These are phyloP conservation scores for Nomada fucata DNA, from an alignment of 2,888 invertebrate species.

Conservation along the genomic window DNA sequence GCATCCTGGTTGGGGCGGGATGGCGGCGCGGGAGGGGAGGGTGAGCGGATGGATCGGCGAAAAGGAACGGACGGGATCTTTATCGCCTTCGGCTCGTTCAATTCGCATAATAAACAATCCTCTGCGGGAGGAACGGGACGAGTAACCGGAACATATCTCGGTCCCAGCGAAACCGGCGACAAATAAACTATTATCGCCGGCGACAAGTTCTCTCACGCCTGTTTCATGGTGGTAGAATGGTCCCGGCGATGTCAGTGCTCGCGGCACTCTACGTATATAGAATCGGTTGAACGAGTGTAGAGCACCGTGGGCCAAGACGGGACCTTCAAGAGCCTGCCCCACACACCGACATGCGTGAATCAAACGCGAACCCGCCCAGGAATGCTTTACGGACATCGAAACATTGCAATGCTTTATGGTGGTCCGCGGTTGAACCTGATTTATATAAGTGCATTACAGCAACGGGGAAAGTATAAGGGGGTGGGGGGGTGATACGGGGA, in stretches of 20 bases:
- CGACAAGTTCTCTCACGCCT: constrained; percentile 84
- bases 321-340: constrained; percentile 74
- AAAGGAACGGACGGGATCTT: constrained; percentile 77
- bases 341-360: constrained; percentile 82
- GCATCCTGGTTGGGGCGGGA: constrained; percentile 1
- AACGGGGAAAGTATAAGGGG: constrained; percentile 72
- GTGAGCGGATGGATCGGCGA: constrained; percentile 53
- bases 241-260: constrained; percentile 52
- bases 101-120: constrained; percentile 84
- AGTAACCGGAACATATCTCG: constrained; percentile 83
- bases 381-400: constrained; percentile 84
- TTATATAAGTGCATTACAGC: constrained; percentile 84
- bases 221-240: constrained; percentile 62
- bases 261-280: constrained; percentile 26
- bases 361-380: constrained; percentile 83
- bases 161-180: constrained; percentile 78
- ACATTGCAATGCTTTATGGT: constrained; percentile 85
- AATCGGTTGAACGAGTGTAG: constrained; percentile 63
- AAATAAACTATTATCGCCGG: constrained; percentile 84
- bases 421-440: constrained; percentile 84
- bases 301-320: constrained; percentile 58
- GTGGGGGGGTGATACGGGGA: too few relatives aligned
- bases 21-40: too few relatives aligned
- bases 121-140: constrained; percentile 76
- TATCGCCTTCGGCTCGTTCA: constrained; percentile 83